A percentile compares a stretch with the other conserved stretches of the same genome.
These are phyloP conservation scores for Alouatta caraya DNA, from an alignment of 2,797 vertebrate species.

Conservation along the genomic window DNA sequence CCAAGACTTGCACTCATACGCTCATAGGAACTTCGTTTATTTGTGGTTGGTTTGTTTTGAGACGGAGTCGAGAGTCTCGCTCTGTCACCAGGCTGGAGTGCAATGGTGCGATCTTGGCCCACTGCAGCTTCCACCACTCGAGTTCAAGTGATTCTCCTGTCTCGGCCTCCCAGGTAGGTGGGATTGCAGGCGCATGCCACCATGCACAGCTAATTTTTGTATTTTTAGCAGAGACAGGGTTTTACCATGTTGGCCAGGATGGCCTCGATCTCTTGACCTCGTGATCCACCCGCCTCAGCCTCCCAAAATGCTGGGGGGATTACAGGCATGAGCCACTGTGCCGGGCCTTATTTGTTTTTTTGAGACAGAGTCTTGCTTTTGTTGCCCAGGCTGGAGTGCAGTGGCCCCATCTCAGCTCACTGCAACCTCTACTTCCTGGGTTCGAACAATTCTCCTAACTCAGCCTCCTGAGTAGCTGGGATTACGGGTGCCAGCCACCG, in stretches of 20 bases:
- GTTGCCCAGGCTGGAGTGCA: background rate
- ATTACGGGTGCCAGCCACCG: rapidly evolving
- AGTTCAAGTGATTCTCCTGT: background rate
- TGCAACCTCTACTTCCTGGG: background rate
- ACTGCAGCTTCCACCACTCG: background rate
- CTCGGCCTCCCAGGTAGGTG: background rate
- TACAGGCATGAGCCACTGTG: background rate
- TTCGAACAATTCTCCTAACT: too few species aligned
- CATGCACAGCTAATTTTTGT: background rate
- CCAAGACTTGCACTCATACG: background rate
- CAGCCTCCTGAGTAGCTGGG: background rate
- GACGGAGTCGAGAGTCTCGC: background rate
- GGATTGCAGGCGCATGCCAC: rapidly evolving
- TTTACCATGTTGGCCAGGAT: background rate
- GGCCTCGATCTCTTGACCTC: background rate
- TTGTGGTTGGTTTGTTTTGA: background rate
- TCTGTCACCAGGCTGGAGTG: background rate
- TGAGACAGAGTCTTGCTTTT: background rate
- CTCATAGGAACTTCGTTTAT: background rate
- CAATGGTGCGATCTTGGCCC: too few species aligned
- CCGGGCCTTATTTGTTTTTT: background rate
- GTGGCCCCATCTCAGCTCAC: background rate
- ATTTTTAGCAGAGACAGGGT: background rate
- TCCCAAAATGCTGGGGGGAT: background rate
- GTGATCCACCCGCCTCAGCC: background rate